These are phyloP conservation scores for Epinephelus malabaricus DNA, from an alignment of 2,797 vertebrate species.

Conservation along the genomic window DNA sequence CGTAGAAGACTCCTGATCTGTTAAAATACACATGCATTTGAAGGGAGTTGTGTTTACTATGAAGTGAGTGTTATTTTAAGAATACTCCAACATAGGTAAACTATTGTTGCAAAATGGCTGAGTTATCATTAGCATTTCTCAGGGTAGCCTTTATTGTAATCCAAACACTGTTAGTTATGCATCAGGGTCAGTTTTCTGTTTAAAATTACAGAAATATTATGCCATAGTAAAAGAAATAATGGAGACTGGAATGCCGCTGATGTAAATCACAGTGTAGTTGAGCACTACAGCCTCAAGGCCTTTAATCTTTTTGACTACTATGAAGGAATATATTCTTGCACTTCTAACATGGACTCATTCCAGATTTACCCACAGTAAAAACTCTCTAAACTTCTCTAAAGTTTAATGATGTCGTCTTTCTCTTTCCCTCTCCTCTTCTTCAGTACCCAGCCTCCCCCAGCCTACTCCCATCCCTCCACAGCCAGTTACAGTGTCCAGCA, in stretches of 20 bases:
- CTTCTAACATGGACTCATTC: neutral
- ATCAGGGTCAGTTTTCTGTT: neutral
- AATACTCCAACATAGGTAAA: neutral
- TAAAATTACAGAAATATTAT: neutral
- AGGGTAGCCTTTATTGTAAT: neutral
- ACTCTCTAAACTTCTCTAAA: neutral
- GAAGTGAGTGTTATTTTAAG: neutral
- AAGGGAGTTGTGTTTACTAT: neutral
- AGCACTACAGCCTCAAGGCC: neutral
- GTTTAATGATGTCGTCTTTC: neutral
- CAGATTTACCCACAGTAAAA: neutral
- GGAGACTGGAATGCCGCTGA: neutral
- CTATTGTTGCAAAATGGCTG: neutral
- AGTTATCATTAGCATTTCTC: neutral
- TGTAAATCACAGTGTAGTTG: neutral
- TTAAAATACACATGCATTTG: neutral
- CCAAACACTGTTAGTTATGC: neutral
- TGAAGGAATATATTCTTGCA: neutral
- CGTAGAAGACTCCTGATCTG: no score
- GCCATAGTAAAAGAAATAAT: neutral
- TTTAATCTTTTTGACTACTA: neutral
- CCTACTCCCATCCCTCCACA: constrained; percentile 83
- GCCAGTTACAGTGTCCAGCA: constrained; percentile 82
- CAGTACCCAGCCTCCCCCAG: constrained; percentile 82
- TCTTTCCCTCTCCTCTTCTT: neutral